Base-by-base conservation (phyloP, 2,797 vertebrate genomes). In the Hyperoplus lanceolatus region DNA sequence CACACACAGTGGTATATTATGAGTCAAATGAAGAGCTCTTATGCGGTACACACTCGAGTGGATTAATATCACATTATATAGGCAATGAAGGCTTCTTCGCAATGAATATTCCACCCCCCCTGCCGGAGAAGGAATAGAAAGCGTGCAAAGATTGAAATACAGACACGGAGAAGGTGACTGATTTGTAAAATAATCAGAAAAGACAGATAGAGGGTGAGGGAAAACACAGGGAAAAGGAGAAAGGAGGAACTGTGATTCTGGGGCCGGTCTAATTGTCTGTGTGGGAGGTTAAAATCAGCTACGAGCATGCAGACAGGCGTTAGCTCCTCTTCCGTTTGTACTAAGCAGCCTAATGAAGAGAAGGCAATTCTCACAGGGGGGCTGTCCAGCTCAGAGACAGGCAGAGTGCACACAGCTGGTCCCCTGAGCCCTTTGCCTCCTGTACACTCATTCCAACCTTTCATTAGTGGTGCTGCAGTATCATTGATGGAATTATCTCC, bases 31-130 rank as follows among this genome's bases (percentile, higher is more conserved):
- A 92, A 89, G 82, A 87, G 89, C 91, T 85, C 88, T 90, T 87
- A 87, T 90, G 89, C 80, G 11, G 78, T 86, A 88, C 81, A 74
- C 75, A 75, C 84, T 88, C 54, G 15, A 67, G 65, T 72, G 69
- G 84, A 91, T 91, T 88, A 90, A 91, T 92, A 89, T 90, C 84
- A 92, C 85, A 92, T 93, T 91, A 87, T 71, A 84, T 66, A 87
- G 89, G 81, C 82, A 71, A 74, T 7, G 64, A 69, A 83, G 79
- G 81, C 77, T 71, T 29, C 80, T 86, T 82, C 82, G 69, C 14
- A 0, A 79, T 83, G 74, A 87, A 87, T 89, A 83, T 86, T 86
- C 76, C 62, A 75, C 55, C 64, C 55, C 45, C 43, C 12, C 21
- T 0, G 14, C 55, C 2, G 15, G n/a, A 64, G 48, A 71, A 50